Base-by-base conservation (phyloP, 1,140 invertebrate species). In the Chrysopa pallens region DNA sequence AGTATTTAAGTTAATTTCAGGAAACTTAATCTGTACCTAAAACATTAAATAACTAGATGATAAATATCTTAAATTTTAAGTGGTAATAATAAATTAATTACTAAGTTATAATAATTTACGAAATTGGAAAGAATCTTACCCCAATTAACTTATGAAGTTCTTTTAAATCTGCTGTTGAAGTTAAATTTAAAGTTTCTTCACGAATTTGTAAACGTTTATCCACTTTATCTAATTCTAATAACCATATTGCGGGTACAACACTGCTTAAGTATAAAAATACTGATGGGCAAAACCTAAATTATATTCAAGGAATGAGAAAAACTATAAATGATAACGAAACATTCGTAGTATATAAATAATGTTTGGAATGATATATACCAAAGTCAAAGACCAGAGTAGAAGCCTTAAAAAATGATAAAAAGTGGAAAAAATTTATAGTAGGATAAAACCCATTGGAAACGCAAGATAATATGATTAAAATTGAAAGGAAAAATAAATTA, bases 221-320 rank as follows among this genome's bases (percentile, higher is more conserved):
- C 6, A 86, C 77, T 60, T 86, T 85, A 52, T 87, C 81, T 40
- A 89, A 61, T 58, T 89, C 84, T 38, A 89, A 56, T 1, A 88
- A 64, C 84, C 84, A 87, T 56, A 87, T 87, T 7, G 84, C 78
- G 0, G 84, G 84, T 1, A 87, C 82, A 37, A 85, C 78, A 51
- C 80, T 80, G 33, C 74, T 75, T 17, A 87, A 61, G 52, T 87
- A 87, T 11, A 87, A 66, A 61, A 87, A 87, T 0, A 88, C 84
- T 2, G 82, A 86, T 13, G 84, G 84, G 50, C 84, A 88, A 62
- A 88, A 87, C 83, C 84, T 87, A 56, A 37, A 52, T 51, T 23
- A 23, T 5, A 23, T 23, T 23, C 17, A 23, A n/a, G n/a, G n/a
- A n/a, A n/a, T n/a, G n/a, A n/a, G n/a, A n/a, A n/a, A n/a, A n/a